Percentiles rank a stretch among this genome's conserved stretches.
Evolutionary conservation across 2,888 invertebrate species (phyloP).

Genomic region (Oscheius onirici): DNA sequence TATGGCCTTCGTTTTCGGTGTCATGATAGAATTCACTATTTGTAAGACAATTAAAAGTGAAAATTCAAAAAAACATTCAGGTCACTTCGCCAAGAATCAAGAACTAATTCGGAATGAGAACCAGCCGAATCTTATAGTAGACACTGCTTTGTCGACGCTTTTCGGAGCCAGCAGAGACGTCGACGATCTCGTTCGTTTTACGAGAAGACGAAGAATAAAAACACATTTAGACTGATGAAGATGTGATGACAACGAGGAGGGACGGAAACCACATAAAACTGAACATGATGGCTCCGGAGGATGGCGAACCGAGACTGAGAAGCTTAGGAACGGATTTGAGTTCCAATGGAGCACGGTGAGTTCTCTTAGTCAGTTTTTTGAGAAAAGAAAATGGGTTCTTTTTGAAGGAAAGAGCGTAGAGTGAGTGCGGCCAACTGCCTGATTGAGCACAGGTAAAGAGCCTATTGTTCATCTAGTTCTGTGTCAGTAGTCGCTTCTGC

Average conservation of each 20-base stretch:
- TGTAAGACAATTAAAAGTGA: slow-evolving; percentile 34
- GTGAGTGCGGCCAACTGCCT: not conserved
- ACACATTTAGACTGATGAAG: slow-evolving; percentile 35
- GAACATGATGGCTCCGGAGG: slow-evolving; percentile 52
- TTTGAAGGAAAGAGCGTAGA: slow-evolving; percentile 13
- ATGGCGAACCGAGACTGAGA: slow-evolving; percentile 52
- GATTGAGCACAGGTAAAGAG: too few species aligned
- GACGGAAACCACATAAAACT: slow-evolving; percentile 52
- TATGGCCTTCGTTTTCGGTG: slow-evolving; percentile 70
- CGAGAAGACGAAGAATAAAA: slow-evolving; percentile 12
- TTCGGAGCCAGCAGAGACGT: slow-evolving; percentile 63
- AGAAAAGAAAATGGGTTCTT: not conserved
- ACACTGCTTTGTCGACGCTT: slow-evolving; percentile 68
- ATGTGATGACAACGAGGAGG: slow-evolving; percentile 23
- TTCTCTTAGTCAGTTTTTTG: not conserved
- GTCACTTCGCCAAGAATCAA: slow-evolving; percentile 65
- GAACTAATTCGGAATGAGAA: slow-evolving; percentile 50
- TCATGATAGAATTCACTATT: slow-evolving; percentile 71
- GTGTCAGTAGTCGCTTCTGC: not conserved
- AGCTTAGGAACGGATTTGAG: slow-evolving; percentile 51
- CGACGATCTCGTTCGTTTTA: slow-evolving; percentile 61
- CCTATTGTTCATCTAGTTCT: not conserved
- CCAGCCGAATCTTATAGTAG: slow-evolving; percentile 63
- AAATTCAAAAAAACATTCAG: too few species aligned
- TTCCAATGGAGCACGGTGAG: slow-evolving; percentile 49